A percentile compares a stretch with the other conserved stretches of the same genome.
These are phyloP conservation scores for Drosophila ustulata DNA, from an alignment of 2,888 invertebrate species.

Conservation along the genomic window DNA sequence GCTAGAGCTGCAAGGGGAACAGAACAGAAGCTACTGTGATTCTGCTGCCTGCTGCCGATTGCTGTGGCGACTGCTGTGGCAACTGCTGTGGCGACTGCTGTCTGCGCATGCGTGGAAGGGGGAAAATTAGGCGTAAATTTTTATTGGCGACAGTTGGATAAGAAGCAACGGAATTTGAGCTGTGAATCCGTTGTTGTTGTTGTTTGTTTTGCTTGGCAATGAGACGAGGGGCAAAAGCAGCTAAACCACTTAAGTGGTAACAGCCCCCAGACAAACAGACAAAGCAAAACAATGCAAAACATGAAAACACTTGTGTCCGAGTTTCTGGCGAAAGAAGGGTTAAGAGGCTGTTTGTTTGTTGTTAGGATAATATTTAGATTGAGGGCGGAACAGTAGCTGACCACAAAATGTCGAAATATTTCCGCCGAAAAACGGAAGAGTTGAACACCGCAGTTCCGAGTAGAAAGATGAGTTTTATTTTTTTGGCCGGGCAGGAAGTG, in stretches of 20 bases:
- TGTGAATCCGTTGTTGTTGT: slow-evolving; percentile 20
- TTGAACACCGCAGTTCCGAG: slow-evolving; percentile 32
- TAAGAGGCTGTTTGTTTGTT: slow-evolving; percentile 22
- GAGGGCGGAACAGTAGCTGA: slow-evolving; percentile 61
- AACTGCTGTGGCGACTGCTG: slow-evolving; percentile 14
- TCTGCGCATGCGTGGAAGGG: slow-evolving; percentile 70
- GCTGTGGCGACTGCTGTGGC: background rate
- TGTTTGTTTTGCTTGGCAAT: slow-evolving; percentile 1
- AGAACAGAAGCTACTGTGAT: slow-evolving; percentile 12
- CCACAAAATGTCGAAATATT: slow-evolving; percentile 65
- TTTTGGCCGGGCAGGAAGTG: slow-evolving; percentile 35
- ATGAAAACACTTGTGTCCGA: slow-evolving; percentile 33
- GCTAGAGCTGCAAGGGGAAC: background rate
- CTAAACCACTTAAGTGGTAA: slow-evolving; percentile 75
- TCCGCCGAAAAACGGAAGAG: slow-evolving; percentile 74
- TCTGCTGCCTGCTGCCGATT: background rate
- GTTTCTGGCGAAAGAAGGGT: slow-evolving; percentile 51
- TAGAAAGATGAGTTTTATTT: slow-evolving; percentile 27
- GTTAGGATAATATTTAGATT: slow-evolving; percentile 32
- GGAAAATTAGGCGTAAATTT: slow-evolving; percentile 72
- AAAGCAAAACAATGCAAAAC: background rate
- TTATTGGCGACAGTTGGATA: slow-evolving; percentile 73
- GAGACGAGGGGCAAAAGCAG: slow-evolving; percentile 15
- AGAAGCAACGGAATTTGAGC: slow-evolving; percentile 38
- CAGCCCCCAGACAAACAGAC: slow-evolving; percentile 48